These are phyloP conservation scores for Plebejus melissa DNA, from an alignment of 2,888 invertebrate species.

Conservation along the genomic window DNA sequence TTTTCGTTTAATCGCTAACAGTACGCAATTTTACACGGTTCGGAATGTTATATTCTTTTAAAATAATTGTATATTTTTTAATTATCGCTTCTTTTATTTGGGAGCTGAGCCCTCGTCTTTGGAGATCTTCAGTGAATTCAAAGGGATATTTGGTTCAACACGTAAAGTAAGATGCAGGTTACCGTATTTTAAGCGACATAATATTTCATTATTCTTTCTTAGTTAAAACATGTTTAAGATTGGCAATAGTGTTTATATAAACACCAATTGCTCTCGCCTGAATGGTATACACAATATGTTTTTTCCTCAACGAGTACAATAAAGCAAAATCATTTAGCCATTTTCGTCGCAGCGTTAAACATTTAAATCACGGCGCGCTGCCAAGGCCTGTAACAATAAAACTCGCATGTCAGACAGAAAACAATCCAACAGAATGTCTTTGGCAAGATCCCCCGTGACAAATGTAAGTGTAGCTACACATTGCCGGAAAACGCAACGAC, in stretches of 20 bases:
- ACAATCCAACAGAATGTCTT: conserved; percentile 6
- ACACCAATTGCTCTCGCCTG: not conserved
- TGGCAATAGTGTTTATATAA: not conserved
- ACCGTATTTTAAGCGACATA: no score
- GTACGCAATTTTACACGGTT: not conserved
- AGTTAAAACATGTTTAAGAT: not conserved
- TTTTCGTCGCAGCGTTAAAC: conserved; percentile 9
- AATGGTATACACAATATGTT: not conserved
- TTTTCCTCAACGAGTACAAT: not conserved
- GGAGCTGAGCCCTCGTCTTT: not conserved
- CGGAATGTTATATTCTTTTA: not conserved
- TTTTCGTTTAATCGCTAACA: not conserved
- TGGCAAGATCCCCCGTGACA: not conserved
- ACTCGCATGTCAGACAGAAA: conserved; percentile 11
- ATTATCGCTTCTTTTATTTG: not conserved
- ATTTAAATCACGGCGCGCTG: conserved; percentile 15
- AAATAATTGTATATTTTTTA: not conserved
- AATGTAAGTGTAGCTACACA: not conserved
- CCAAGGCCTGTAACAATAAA: conserved; percentile 21
- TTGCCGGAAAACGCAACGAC: not conserved
- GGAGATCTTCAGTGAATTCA: not conserved
- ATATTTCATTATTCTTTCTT: not conserved
- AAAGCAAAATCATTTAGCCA: not conserved
- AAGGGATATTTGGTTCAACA: no score
- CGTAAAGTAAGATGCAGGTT: no score